phyloP scores from a whole-genome alignment of 1,140 invertebrate genomes.

The Drosophila arizonae region DNA sequence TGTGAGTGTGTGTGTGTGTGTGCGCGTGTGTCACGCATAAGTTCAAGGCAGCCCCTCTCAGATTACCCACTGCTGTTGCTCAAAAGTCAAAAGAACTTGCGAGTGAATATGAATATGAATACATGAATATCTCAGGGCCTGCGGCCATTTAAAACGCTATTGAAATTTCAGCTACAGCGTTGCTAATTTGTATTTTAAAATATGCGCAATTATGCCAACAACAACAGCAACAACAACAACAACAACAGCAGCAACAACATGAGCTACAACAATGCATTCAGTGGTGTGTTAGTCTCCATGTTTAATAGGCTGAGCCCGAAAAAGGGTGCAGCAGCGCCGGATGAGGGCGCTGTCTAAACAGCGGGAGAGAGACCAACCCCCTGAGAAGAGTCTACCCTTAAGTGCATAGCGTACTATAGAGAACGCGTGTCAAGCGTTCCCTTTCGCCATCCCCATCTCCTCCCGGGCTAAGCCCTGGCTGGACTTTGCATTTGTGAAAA shows the following conservation, averaged over 20 bases:
- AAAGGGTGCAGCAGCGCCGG: constrained; percentile 58
- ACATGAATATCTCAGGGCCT: constrained; percentile 10
- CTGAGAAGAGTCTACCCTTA: constrained; percentile 53
- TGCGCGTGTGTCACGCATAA: constrained; percentile 13
- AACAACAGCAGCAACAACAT: constrained; percentile 11
- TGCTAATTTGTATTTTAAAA: constrained; percentile 82
- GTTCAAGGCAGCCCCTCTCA: constrained; percentile 59
- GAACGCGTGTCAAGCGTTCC: constrained; percentile 30
- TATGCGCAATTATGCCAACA: constrained; percentile 76
- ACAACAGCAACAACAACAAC: constrained; percentile 36
- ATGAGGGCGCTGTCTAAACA: constrained; percentile 62
- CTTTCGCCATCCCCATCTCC: not conserved
- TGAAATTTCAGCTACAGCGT: constrained; percentile 77
- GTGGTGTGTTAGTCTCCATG: constrained; percentile 73
- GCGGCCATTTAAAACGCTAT: constrained; percentile 60
- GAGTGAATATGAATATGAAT: constrained; percentile 19
- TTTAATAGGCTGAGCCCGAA: constrained; percentile 59
- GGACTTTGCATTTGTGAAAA: constrained; percentile 76
- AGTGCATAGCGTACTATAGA: constrained; percentile 36
- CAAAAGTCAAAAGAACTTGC: constrained; percentile 53
- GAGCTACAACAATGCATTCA: constrained; percentile 59
- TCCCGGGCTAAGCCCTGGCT: not conserved
- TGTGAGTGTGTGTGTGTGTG: not conserved
- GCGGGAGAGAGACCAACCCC: constrained; percentile 26
- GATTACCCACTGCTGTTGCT: constrained; percentile 30